Base-by-base conservation (phyloP, 2,888 invertebrate genomes). In the Eupithecia abbreviata region DNA sequence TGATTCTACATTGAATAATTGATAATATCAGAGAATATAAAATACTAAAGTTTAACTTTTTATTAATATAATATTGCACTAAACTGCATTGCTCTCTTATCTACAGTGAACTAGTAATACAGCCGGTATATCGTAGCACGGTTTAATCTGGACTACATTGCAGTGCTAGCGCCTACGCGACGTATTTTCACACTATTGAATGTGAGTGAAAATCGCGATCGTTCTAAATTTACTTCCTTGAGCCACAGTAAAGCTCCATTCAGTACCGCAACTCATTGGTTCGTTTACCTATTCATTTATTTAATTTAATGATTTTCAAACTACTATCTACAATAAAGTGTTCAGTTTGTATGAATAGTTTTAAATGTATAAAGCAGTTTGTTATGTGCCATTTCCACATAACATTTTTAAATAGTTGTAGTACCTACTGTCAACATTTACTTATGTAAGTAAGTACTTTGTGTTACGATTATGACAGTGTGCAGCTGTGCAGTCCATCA, bases 221-320 rank as follows among this genome's bases (percentile, higher is more conserved):
- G 84, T 84, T 88, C 90, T 90, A 91, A 86, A 89, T 89, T 90
- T 91, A 90, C 85, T 86, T 84, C 84, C 83, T 83, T 82, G 83
- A 84, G 71, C 66, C 71, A 74, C 43, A 66, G 76, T 75, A 71
- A 71, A 76, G 72, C 12, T 65, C 10, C 7, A 74, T 43, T n/a
- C 72, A 73, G 78, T 66, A 72, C 0, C 72, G 74, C 74, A 75
- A 72, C 51, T n/a, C 5, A 68, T 2, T n/a, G 18, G 30, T 62
- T 62, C n/a, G 13, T n/a, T n/a, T 30, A n/a, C n/a, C n/a, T n/a
- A 12, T 58, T 55, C n/a, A 18, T 18, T 18, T 62, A 30, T 58
- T 10, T 62, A 30, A 30, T 18, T 58, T 62, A 62, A 30, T 10
- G 62, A 58, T 4, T 30, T 30, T 12, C 1, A 7, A 62, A 18